phyloP scores from a whole-genome alignment of 2,797 vertebrate genomes.

The Tamandua tetradactyla region DNA sequence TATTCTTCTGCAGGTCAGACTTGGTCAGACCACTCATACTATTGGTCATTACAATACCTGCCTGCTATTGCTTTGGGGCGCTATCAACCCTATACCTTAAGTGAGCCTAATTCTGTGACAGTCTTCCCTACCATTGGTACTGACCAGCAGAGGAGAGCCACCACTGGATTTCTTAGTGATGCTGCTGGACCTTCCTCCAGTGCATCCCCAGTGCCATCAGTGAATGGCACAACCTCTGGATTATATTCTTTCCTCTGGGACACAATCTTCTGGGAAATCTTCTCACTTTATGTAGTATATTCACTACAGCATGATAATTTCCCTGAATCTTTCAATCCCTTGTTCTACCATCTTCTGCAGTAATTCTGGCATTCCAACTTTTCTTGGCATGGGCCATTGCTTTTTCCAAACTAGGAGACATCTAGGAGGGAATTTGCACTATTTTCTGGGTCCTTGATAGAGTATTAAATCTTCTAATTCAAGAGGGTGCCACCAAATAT shows the following conservation, averaged over 20 bases:
- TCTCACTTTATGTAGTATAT: not conserved
- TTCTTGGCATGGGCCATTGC: not conserved
- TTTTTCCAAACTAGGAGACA: not conserved
- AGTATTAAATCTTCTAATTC: not conserved
- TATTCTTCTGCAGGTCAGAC: not conserved
- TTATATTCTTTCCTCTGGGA: not conserved
- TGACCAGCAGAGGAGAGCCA: not conserved
- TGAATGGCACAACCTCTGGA: not conserved
- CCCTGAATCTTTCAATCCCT: not conserved
- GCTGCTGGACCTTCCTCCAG: not conserved
- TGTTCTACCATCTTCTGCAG: not conserved
- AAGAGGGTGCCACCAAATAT: not conserved
- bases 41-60: not conserved
- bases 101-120: not conserved
- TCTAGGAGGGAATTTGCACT: not conserved
- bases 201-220: not conserved
- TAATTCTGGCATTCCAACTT: not conserved
- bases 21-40: not conserved
- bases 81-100: not conserved
- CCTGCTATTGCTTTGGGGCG: not conserved
- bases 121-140: not conserved
- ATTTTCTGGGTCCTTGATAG: not conserved
- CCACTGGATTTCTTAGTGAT: not conserved
- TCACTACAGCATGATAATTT: not conserved
- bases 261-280: not conserved